These are phyloP conservation scores for Hylomyscus alleni DNA, from an alignment of 2,797 vertebrate genomes.

Conservation along the genomic window DNA sequence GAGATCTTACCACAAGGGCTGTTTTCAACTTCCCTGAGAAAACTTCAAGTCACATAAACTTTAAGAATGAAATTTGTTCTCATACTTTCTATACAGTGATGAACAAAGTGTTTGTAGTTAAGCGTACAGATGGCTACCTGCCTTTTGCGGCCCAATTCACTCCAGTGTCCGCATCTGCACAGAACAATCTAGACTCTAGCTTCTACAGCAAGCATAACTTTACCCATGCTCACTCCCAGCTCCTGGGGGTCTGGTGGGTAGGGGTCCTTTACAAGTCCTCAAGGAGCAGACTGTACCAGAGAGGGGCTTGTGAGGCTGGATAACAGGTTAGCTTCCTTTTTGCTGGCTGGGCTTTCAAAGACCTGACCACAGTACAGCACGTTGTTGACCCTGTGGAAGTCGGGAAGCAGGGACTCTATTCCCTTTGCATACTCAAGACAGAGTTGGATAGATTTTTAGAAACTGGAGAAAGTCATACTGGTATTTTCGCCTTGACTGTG, in stretches of 20 bases:
- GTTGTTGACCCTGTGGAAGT: not conserved
- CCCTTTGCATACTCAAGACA: not conserved
- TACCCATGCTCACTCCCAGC: not conserved
- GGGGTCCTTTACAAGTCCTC: not conserved
- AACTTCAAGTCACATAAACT: constrained; percentile 3
- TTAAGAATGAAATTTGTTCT: constrained; percentile 20
- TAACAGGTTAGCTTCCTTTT: not conserved
- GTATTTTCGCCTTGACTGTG: not conserved
- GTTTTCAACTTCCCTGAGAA: constrained; percentile 36
- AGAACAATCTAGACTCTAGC: not conserved
- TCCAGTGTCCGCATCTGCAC: not conserved
- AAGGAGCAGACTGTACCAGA: not conserved
- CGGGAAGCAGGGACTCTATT: not conserved
- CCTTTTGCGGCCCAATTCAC: not conserved
- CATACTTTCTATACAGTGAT: not conserved
- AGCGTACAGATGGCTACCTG: not conserved
- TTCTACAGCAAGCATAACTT: not conserved
- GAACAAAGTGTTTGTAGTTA: not conserved
- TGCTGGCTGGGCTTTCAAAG: not conserved
- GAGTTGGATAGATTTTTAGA: constrained; percentile 39
- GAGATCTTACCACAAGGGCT: not conserved
- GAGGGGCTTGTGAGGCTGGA: not conserved
- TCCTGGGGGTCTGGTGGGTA: not conserved
- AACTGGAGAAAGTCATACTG: not conserved
- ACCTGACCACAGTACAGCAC: not conserved